These are phyloP conservation scores for Capitella teleta DNA, from an alignment of 1,140 invertebrate genomes.

Conservation along the genomic window DNA sequence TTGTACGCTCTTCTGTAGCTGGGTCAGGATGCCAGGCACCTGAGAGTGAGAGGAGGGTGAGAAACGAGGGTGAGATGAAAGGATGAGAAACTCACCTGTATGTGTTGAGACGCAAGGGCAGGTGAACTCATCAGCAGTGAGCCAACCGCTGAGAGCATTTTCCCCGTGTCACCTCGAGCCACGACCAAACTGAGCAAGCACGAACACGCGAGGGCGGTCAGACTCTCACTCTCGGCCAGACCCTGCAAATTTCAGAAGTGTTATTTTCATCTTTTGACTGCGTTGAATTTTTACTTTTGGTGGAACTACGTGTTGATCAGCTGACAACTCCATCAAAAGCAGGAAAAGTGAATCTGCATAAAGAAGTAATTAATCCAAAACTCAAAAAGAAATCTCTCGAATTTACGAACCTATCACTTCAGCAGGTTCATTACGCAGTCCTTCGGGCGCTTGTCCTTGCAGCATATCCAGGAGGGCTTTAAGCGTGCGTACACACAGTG, in stretches of 20 bases:
- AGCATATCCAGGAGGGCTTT: slow-evolving; percentile 77
- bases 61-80: slow-evolving; percentile 37
- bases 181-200: slow-evolving; percentile 81
- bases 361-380: slow-evolving; percentile 5
- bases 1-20: slow-evolving; percentile 78
- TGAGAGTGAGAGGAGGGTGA: too few relatives aligned
- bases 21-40: slow-evolving; percentile 74
- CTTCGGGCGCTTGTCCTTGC: slow-evolving; percentile 79
- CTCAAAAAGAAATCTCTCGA: too few relatives aligned
- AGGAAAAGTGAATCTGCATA: slow-evolving; percentile 63
- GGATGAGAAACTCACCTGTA: slow-evolving; percentile 50
- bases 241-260: too few relatives aligned
- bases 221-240: slow-evolving; percentile 21
- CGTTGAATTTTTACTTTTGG: too few relatives aligned
- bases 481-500: slow-evolving; percentile 74
- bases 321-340: slow-evolving; percentile 64
- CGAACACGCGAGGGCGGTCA: slow-evolving; percentile 77
- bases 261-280: too few relatives aligned
- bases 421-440: slow-evolving; percentile 58
- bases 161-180: slow-evolving; percentile 85
- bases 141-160: slow-evolving; percentile 71
- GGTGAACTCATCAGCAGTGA: slow-evolving; percentile 77
- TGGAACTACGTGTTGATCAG: slow-evolving; percentile 17
- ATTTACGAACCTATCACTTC: slow-evolving; percentile 56
- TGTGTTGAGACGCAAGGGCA: slow-evolving; percentile 62